These are phyloP conservation scores for Myoxocephalus aenaeus DNA, from an alignment of 2,797 vertebrate genomes.

Conservation along the genomic window DNA sequence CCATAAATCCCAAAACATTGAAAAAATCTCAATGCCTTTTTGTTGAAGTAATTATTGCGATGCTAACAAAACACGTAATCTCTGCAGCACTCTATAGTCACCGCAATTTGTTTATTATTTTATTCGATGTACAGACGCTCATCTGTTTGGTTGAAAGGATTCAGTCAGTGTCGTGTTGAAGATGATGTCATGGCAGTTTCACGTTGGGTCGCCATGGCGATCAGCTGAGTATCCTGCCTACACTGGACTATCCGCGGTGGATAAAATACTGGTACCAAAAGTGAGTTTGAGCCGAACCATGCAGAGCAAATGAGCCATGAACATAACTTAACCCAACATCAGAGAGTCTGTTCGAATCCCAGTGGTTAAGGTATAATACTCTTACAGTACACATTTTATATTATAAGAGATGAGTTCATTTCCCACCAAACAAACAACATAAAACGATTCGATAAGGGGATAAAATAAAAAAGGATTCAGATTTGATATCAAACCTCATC, in stretches of 20 bases:
- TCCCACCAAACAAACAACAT: not conserved
- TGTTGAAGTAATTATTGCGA: not conserved
- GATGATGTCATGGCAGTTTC: conserved; percentile 2
- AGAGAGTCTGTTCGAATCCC: not conserved
- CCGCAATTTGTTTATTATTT: not conserved
- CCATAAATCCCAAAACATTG: not conserved
- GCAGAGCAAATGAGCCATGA: not conserved
- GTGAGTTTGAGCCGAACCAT: not conserved
- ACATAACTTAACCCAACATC: not conserved
- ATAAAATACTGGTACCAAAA: not conserved
- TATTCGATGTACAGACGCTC: not conserved
- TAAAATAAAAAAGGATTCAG: conserved; percentile 16
- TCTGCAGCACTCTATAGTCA: not conserved
- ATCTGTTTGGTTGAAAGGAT: not conserved
- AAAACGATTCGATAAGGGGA: not conserved
- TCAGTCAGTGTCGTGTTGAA: not conserved
- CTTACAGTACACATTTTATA: not conserved
- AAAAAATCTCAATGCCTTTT: no score
- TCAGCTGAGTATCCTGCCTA: not conserved
- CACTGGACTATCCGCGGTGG: not conserved
- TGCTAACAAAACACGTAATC: not conserved
- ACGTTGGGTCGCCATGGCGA: not conserved
- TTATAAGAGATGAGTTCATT: not conserved
- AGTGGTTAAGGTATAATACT: not conserved
- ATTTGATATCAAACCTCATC: not conserved